Evolutionary conservation across 64 coral and sea anemone genomes (phyloP).

Genomic region (Montipora foliosa): DNA sequence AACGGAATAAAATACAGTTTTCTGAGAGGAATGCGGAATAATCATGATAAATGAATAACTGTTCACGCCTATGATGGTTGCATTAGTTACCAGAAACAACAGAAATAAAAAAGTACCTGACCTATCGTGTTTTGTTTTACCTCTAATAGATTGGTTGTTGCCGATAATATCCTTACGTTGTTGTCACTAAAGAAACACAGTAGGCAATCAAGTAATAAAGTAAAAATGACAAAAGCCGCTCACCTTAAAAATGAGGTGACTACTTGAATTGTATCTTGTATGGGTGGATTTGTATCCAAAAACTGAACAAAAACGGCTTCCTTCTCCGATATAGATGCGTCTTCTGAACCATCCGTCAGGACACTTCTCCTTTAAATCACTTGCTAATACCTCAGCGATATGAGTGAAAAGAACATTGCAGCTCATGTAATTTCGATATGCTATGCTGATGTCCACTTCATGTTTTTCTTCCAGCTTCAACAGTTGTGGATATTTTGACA

Average conservation of each 20-base stretch:
- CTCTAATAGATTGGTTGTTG: neutral
- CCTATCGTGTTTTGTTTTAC: neutral
- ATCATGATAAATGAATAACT: neutral
- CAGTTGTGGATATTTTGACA: slow-evolving; percentile 69
- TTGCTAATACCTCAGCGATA: slow-evolving; percentile 67
- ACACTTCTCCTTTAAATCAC: slow-evolving; percentile 75
- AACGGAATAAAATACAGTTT: neutral
- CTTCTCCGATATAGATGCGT: slow-evolving; percentile 76
- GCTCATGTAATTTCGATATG: slow-evolving; percentile 72
- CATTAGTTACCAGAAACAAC: neutral
- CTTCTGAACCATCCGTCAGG: slow-evolving; percentile 69
- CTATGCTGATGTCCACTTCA: slow-evolving; percentile 67
- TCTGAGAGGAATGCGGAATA: neutral
- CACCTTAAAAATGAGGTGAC: slow-evolving; percentile 67
- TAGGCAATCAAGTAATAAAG: too few species aligned
- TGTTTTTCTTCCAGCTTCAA: slow-evolving; percentile 84
- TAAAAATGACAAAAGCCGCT: neutral
- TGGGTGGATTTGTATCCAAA: slow-evolving; percentile 69
- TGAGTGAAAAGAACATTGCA: slow-evolving; percentile 67
- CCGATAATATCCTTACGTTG: neutral
- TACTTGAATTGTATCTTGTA: slow-evolving; percentile 66
- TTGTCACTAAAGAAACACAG: neutral
- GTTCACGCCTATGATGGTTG: neutral
- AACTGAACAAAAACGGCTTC: slow-evolving; percentile 77
- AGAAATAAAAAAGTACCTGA: neutral